A percentile compares a stretch with the other conserved stretches of the same genome.
These are phyloP conservation scores for Garra rufa DNA, from an alignment of 2,113 vertebrate genomes.

Conservation along the genomic window DNA sequence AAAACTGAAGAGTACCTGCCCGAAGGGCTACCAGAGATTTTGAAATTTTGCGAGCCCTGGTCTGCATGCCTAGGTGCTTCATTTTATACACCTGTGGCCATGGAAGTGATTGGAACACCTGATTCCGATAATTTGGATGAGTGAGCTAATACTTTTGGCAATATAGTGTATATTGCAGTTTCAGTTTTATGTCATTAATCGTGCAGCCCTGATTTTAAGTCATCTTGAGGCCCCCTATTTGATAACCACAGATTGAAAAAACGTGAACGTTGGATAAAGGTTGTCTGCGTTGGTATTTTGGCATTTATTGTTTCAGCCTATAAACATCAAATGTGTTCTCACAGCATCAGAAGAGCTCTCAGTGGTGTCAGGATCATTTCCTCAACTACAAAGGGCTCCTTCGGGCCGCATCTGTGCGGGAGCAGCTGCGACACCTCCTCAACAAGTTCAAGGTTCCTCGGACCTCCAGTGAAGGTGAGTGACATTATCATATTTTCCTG, in stretches of 20 bases:
- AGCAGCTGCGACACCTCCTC: conserved; percentile 93
- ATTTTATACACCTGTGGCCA: too few species aligned
- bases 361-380: conserved; percentile 98
- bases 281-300: not conserved
- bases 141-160: too few species aligned
- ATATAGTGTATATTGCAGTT: not conserved
- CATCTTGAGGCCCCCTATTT: not conserved
- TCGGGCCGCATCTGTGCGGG: conserved; percentile 88
- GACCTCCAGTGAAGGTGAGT: conserved; percentile 91
- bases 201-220: too few species aligned
- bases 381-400: conserved; percentile 97
- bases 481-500: not conserved
- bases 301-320: not conserved
- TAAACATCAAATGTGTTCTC: not conserved
- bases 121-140: too few species aligned
- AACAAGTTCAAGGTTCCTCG: conserved; percentile 96
- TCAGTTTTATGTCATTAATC: too few species aligned
- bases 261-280: not conserved
- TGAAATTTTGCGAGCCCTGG: too few species aligned
- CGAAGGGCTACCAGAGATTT: too few species aligned
- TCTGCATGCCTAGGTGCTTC: too few species aligned
- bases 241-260: not conserved
- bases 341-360: conserved; percentile 95
- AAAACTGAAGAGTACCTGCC: too few species aligned
- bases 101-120: too few species aligned